phyloP scores from a whole-genome alignment of 2,113 vertebrate genomes.

The Prinia subflava region DNA sequence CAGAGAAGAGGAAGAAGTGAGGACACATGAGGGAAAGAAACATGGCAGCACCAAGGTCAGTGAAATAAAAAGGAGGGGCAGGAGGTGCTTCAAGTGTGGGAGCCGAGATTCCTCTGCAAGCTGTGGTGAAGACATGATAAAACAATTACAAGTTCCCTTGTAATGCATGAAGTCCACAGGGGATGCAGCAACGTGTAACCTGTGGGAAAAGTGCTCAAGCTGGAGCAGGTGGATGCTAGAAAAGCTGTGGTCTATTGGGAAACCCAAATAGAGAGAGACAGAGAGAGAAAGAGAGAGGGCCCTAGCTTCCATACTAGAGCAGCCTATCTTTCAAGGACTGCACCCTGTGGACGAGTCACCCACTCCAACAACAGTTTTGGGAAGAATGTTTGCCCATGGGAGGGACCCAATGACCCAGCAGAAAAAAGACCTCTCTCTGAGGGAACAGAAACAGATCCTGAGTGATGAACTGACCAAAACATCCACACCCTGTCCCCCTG shows the following conservation, averaged over 20 bases:
- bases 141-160: not conserved
- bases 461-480: not conserved
- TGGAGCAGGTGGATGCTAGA: fast-evolving
- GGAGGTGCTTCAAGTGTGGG: not conserved
- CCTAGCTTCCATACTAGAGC: not conserved
- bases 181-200: not conserved
- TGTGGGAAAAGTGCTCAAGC: fast-evolving
- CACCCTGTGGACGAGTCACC: too few relatives aligned
- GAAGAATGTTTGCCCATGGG: not conserved
- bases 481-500: not conserved
- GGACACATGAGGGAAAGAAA: not conserved
- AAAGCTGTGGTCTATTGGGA: not conserved
- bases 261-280: not conserved
- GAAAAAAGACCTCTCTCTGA: not conserved
- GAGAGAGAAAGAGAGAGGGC: not conserved
- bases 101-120: not conserved
- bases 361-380: not conserved
- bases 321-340: fast-evolving
- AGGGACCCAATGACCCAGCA: not conserved
- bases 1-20: not conserved
- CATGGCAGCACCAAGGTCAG: fast-evolving
- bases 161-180: not conserved
- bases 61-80: not conserved
- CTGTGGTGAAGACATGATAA: not conserved
- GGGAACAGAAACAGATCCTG: not conserved